These are phyloP conservation scores for Galleria mellonella DNA, from an alignment of 1,140 invertebrate genomes.

Conservation along the genomic window DNA sequence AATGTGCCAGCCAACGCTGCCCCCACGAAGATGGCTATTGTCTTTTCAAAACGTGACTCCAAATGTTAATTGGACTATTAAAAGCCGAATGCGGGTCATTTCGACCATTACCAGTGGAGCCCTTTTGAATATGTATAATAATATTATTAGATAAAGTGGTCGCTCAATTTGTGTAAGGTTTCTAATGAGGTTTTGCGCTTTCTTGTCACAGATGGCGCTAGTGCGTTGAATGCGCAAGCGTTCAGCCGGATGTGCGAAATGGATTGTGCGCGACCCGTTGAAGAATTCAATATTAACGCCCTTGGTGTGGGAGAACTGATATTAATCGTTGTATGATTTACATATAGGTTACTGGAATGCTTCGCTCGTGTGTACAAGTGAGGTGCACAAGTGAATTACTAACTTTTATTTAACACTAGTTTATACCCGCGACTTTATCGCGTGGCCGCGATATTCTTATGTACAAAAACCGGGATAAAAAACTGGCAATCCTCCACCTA, in stretches of 20 bases:
- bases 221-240: conserved; percentile 58
- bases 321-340: conserved; percentile 1
- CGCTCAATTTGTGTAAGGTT: conserved; percentile 67
- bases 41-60: conserved; percentile 70
- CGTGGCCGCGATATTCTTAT: too few relatives aligned
- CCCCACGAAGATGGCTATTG: conserved; percentile 71
- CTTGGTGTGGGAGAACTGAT: conserved; percentile 29
- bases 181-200: conserved; percentile 73
- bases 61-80: conserved; percentile 73
- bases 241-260: conserved; percentile 66
- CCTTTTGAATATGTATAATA: conserved; percentile 74
- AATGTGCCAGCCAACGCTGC: conserved; percentile 62
- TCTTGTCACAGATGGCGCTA: conserved; percentile 64
- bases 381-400: too few relatives aligned
- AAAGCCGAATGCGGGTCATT: conserved; percentile 73
- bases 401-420: too few relatives aligned
- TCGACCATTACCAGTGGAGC: conserved; percentile 60
- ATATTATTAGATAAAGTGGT: conserved; percentile 70
- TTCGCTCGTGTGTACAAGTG: too few relatives aligned
- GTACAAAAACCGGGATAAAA: too few relatives aligned
- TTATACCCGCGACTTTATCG: too few relatives aligned
- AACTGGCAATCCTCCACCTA: too few relatives aligned
- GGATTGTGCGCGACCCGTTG: conserved; percentile 47
- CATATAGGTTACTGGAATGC: too few relatives aligned
- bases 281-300: conserved; percentile 46